A percentile compares a stretch with the other conserved stretches of the same genome.
These are phyloP conservation scores for Ormyrus rosae DNA, from an alignment of 2,888 invertebrate genomes.

Conservation along the genomic window DNA sequence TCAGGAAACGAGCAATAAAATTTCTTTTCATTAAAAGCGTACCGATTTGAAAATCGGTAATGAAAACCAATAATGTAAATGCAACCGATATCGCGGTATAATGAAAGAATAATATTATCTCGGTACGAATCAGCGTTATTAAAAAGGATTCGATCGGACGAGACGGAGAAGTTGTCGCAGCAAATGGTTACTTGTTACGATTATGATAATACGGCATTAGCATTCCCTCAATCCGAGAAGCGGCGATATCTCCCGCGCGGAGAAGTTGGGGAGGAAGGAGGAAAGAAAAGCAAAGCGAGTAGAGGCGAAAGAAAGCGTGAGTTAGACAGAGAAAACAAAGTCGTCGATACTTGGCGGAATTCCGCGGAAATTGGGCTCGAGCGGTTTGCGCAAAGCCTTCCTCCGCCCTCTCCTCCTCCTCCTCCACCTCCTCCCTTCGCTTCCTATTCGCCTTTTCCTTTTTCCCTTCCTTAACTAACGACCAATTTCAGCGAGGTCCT, in stretches of 20 bases:
- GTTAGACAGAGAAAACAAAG: conserved; percentile 60
- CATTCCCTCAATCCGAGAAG: conserved; percentile 58
- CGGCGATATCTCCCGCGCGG: conserved; percentile 28
- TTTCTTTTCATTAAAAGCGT: no score
- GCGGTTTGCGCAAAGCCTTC: conserved; percentile 53
- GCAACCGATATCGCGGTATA: no score
- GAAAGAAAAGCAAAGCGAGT: not conserved
- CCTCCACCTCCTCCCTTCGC: conserved; percentile 1
- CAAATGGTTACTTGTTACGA: conserved; percentile 52
- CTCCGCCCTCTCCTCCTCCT: conserved; percentile 34
- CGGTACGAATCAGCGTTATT: no score
- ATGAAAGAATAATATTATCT: no score
- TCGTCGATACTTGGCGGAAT: conserved; percentile 60
- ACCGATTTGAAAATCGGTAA: no score
- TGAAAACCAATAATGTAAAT: no score
- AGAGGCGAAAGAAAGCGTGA: conserved; percentile 36
- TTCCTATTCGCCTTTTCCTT: not conserved
- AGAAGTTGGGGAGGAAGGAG: not conserved
- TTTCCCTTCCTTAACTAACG: conserved; percentile 40
- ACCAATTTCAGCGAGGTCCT: conserved; percentile 45
- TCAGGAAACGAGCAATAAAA: no score
- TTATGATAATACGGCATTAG: conserved; percentile 55
- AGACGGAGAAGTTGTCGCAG: not conserved
- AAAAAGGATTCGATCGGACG: no score
- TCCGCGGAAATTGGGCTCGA: conserved; percentile 63